phyloP scores from a whole-genome alignment of 2,797 vertebrate genomes.

The Lagocephalus sceleratus region DNA sequence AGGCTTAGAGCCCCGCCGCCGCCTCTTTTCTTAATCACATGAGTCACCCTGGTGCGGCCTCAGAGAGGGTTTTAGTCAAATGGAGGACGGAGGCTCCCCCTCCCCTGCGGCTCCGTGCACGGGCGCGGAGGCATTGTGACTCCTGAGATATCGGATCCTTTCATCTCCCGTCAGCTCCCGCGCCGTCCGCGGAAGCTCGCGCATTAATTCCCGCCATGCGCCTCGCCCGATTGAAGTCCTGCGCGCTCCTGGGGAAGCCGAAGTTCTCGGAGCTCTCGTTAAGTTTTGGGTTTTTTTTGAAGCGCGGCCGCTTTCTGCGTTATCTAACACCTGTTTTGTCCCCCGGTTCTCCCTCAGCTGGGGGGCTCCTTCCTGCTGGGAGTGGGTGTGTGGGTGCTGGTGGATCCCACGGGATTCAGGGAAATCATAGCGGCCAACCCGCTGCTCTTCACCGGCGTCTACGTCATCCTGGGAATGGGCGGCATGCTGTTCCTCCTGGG shows the following conservation, averaged over 20 bases:
- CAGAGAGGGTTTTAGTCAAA: conserved; percentile 46
- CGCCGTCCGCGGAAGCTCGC: conserved; percentile 11
- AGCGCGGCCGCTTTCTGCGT: conserved; percentile 22
- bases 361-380: conserved; percentile 92
- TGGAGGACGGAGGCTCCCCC: conserved; percentile 32
- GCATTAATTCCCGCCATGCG: conserved; percentile 21
- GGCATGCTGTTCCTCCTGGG: conserved; percentile 93
- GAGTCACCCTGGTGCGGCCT: conserved; percentile 50
- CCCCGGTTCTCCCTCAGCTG: conserved; percentile 72
- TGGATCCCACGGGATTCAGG: conserved; percentile 92
- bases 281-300: too few species aligned
- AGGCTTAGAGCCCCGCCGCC: conserved; percentile 27
- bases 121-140: conserved; percentile 20
- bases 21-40: conserved; percentile 66
- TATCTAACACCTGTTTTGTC: conserved; percentile 25
- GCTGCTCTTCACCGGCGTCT: conserved; percentile 88
- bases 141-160: conserved; percentile 28
- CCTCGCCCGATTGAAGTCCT: conserved; percentile 1
- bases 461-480: conserved; percentile 92
- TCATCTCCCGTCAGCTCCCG: conserved; percentile 27
- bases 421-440: conserved; percentile 93
- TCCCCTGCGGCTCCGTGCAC: conserved; percentile 9
- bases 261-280: conserved; percentile 26
- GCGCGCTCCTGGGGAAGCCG: conserved; percentile 5
- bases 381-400: conserved; percentile 91